These are phyloP conservation scores for Malurus splendens DNA, from an alignment of 2,797 vertebrate species.

Conservation along the genomic window DNA sequence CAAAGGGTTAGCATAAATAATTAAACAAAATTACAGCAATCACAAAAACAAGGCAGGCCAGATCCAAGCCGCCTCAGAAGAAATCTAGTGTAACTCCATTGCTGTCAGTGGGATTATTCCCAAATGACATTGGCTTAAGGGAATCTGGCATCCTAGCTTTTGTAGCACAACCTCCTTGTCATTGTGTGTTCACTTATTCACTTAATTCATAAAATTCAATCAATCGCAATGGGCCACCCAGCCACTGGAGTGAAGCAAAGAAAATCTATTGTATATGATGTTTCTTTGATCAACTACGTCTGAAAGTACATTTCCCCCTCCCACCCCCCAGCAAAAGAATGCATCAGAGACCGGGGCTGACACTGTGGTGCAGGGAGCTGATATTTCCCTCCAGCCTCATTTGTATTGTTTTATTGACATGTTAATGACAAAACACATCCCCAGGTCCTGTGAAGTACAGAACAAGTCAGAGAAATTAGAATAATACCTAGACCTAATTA, in stretches of 20 bases:
- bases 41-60: slow-evolving; percentile 10
- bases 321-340: not conserved
- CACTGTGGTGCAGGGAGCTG: slow-evolving; percentile 10
- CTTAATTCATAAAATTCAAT: slow-evolving; percentile 60
- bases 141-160: slow-evolving; percentile 36
- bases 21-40: slow-evolving; percentile 45
- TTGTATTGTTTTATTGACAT: slow-evolving; percentile 60
- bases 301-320: slow-evolving; percentile 15
- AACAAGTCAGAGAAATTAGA: slow-evolving; percentile 50
- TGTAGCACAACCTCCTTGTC: slow-evolving; percentile 36
- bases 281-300: slow-evolving; percentile 35
- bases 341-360: slow-evolving; percentile 20
- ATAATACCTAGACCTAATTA: slow-evolving; percentile 57
- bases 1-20: slow-evolving; percentile 69
- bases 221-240: slow-evolving; percentile 48
- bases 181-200: slow-evolving; percentile 45
- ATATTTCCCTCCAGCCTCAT: slow-evolving; percentile 56
- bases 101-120: slow-evolving; percentile 23
- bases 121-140: not conserved
- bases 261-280: slow-evolving; percentile 55
- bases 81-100: slow-evolving; percentile 1
- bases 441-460: slow-evolving; percentile 29
- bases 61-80: not conserved
- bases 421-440: slow-evolving; percentile 56
- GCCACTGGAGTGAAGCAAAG: slow-evolving; percentile 20